Percentiles rank a stretch among this genome's conserved stretches.
These are phyloP conservation scores for Salvelinus alpinus DNA, from an alignment of 2,113 vertebrate species.

Conservation along the genomic window DNA sequence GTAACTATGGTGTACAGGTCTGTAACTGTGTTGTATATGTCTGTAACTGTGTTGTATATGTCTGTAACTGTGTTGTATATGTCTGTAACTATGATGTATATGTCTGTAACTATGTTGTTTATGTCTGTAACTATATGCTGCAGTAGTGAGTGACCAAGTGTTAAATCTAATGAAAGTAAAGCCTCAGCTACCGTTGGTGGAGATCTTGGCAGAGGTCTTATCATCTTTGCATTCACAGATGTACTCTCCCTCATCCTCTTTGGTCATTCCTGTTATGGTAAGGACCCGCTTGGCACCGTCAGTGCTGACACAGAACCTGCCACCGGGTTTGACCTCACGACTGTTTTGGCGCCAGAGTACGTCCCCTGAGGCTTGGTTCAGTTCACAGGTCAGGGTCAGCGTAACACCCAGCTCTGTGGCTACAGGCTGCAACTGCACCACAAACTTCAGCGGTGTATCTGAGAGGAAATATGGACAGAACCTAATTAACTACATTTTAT, in stretches of 20 bases:
- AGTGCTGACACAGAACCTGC: slow-evolving; percentile 73
- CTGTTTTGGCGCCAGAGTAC: slow-evolving; percentile 81
- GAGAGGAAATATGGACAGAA: slow-evolving; percentile 31
- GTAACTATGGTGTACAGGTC: too few species aligned
- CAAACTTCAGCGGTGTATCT: slow-evolving; percentile 85
- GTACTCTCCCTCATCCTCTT: slow-evolving; percentile 89
- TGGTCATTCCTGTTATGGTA: slow-evolving; percentile 74
- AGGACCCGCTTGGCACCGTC: slow-evolving; percentile 74
- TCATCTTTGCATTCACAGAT: slow-evolving; percentile 86
- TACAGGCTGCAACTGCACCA: slow-evolving; percentile 74
- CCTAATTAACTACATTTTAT: slow-evolving; percentile 36
- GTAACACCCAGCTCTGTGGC: slow-evolving; percentile 77
- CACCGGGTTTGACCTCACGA: slow-evolving; percentile 78
- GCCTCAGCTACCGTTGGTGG: slow-evolving; percentile 72
- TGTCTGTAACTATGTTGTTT: too few species aligned
- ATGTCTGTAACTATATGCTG: too few species aligned
- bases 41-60: too few species aligned
- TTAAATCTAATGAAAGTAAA: background rate
- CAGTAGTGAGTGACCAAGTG: too few species aligned
- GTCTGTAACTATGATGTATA: too few species aligned
- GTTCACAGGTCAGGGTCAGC: slow-evolving; percentile 78
- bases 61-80: too few species aligned
- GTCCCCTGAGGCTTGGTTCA: slow-evolving; percentile 79
- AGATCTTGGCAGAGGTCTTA: slow-evolving; percentile 77
- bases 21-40: too few species aligned